Conservation (phyloP, 92 coral and sea anemone species). For the Porites evermanni region DNA sequence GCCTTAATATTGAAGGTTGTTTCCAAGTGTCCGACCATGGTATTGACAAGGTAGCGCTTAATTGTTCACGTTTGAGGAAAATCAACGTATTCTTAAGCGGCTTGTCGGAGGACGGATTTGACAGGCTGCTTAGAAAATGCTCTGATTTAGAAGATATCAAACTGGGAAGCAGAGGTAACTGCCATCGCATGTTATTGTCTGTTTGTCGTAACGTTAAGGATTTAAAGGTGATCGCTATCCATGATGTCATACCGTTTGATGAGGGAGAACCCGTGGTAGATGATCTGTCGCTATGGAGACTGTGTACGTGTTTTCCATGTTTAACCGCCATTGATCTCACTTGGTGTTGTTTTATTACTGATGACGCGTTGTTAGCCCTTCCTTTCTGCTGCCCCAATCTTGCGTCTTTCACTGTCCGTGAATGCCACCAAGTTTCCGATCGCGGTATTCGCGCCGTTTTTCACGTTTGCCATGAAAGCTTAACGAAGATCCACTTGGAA, state of each 20-base stretch:
- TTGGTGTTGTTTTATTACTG: slow-evolving; percentile 92
- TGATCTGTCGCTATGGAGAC: slow-evolving; percentile 65
- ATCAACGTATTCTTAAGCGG: slow-evolving; percentile 75
- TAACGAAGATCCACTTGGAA: slow-evolving; percentile 71
- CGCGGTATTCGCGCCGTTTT: slow-evolving; percentile 78
- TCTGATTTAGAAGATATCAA: slow-evolving; percentile 62
- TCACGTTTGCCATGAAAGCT: slow-evolving; percentile 64
- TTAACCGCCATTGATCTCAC: slow-evolving; percentile 73
- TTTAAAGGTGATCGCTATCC: slow-evolving; percentile 69
- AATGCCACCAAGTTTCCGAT: slow-evolving; percentile 88
- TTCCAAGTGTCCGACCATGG: slow-evolving; percentile 61
- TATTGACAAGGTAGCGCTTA: slow-evolving; percentile 54
- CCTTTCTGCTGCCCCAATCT: slow-evolving; percentile 70
- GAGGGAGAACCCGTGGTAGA: slow-evolving; percentile 75
- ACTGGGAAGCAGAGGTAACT: slow-evolving; percentile 84
- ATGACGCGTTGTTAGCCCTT: slow-evolving; percentile 67
- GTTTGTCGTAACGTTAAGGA: slow-evolving; percentile 26
- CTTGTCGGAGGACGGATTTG: slow-evolving; percentile 76
- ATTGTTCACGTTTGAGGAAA: slow-evolving; percentile 67
- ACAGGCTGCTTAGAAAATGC: slow-evolving; percentile 64
- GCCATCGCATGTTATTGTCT: slow-evolving; percentile 53
- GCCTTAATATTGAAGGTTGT: slow-evolving; percentile 76
- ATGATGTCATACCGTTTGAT: slow-evolving; percentile 82
- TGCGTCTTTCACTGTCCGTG: slow-evolving; percentile 70
- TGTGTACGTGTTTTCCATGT: slow-evolving; percentile 72